These are phyloP conservation scores for Trypoxylus dichotomus DNA, from an alignment of 1,140 invertebrate genomes.

Conservation along the genomic window DNA sequence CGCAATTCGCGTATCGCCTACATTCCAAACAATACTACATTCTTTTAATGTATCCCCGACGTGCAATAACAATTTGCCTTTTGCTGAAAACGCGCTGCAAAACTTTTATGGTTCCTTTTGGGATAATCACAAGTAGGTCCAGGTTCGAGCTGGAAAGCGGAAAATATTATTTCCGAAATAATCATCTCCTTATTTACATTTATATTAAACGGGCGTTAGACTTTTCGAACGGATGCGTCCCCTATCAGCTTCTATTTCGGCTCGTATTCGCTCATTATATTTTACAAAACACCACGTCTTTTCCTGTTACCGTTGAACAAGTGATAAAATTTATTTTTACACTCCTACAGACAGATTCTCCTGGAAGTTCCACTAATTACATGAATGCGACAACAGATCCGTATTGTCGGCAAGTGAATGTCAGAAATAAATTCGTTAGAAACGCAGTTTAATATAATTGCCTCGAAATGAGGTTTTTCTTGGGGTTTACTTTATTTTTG, in stretches of 20 bases:
- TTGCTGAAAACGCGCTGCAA: not conserved
- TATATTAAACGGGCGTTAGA: constrained; percentile 18
- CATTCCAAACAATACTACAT: constrained; percentile 22
- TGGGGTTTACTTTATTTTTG: not conserved
- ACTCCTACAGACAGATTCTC: not conserved
- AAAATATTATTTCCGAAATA: constrained; percentile 24
- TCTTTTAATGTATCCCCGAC: constrained; percentile 19
- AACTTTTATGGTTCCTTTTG: constrained; percentile 25
- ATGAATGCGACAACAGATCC: not conserved
- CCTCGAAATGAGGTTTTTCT: not conserved
- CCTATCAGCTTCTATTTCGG: not conserved
- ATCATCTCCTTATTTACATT: constrained; percentile 21
- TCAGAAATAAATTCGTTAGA: not conserved
- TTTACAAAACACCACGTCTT: not conserved
- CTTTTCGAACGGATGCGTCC: not conserved
- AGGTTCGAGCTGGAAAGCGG: constrained; percentile 10
- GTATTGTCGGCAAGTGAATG: constrained; percentile 5
- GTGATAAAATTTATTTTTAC: constrained; percentile 16
- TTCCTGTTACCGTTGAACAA: constrained; percentile 9
- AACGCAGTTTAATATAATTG: not conserved
- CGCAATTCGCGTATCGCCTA: not conserved
- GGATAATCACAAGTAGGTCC: not conserved
- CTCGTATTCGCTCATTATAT: constrained; percentile 3
- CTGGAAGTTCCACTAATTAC: not conserved
- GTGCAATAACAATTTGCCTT: constrained; percentile 5